phyloP scores from a whole-genome alignment of 2,888 invertebrate species.

The Hoplodrina blanda region DNA sequence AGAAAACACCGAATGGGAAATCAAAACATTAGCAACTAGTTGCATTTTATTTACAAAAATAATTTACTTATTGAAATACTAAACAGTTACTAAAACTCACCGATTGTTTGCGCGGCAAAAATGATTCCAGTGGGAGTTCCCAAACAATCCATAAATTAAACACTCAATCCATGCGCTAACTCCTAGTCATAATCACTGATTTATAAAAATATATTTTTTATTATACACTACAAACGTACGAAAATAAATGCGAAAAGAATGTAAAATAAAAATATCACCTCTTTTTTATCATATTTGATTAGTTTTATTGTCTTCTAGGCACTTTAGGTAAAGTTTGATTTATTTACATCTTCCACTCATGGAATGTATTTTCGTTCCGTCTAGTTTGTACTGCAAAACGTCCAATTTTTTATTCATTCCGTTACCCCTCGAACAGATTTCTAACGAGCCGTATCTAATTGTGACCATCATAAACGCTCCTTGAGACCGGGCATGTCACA shows the following conservation, averaged over 20 bases:
- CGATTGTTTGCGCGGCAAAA: constrained; percentile 56
- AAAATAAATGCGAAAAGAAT: constrained; percentile 62
- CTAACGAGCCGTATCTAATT: constrained; percentile 86
- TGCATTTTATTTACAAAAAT: neutral
- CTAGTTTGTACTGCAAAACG: constrained; percentile 78
- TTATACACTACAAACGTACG: constrained; percentile 47
- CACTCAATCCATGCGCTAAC: constrained; percentile 58
- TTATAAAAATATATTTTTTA: constrained; percentile 51
- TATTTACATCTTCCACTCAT: constrained; percentile 75
- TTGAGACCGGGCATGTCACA: constrained; percentile 83
- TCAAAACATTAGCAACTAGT: neutral
- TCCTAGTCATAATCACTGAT: constrained; percentile 62
- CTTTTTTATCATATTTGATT: constrained; percentile 79
- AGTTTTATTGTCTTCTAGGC: constrained; percentile 69
- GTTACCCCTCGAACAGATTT: constrained; percentile 82
- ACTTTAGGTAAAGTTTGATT: constrained; percentile 61
- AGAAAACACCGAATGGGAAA: constrained; percentile 7
- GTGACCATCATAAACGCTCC: constrained; percentile 86
- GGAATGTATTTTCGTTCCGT: constrained; percentile 75
- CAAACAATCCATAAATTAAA: constrained; percentile 61
- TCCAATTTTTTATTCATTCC: constrained; percentile 84
- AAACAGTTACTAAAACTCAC: constrained; percentile 58
- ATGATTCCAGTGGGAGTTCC: constrained; percentile 51
- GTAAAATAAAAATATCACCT: constrained; percentile 74
- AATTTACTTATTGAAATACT: constrained; percentile 7